These are phyloP conservation scores for Onychostruthus taczanowskii DNA, from an alignment of 2,113 vertebrate species.

Conservation along the genomic window DNA sequence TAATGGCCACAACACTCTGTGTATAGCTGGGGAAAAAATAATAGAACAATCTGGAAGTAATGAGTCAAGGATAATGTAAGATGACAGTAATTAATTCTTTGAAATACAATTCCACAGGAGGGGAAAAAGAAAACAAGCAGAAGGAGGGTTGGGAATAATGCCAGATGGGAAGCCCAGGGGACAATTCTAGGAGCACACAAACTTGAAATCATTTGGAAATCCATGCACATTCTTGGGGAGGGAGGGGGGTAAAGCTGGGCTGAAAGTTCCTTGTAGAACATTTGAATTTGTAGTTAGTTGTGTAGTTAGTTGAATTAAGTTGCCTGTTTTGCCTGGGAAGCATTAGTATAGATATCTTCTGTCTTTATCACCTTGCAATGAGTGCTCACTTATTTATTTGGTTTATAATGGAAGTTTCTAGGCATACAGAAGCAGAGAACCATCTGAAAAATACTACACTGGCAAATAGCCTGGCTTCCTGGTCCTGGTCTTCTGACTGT, in stretches of 20 bases:
- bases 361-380: neutral
- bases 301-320: neutral
- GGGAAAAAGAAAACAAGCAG: conserved; percentile 23
- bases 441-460: neutral
- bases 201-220: neutral
- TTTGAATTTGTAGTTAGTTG: neutral
- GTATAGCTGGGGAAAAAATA: neutral
- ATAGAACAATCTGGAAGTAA: conserved; percentile 52
- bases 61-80: conserved; percentile 46
- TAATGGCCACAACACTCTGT: neutral
- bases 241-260: neutral
- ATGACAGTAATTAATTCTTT: conserved; percentile 45
- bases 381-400: neutral
- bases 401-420: neutral
- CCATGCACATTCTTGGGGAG: neutral
- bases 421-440: neutral
- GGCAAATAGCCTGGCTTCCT: neutral
- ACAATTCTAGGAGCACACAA: neutral
- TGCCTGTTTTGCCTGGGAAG: neutral
- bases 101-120: conserved; percentile 15
- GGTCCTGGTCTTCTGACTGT: neutral
- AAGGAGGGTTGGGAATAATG: neutral
- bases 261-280: neutral
- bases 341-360: neutral
- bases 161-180: neutral